Percentiles rank a stretch among this genome's conserved stretches.
Evolutionary conservation across 2,888 invertebrate genomes (phyloP).

Genomic region (Odiellus spinosus): DNA sequence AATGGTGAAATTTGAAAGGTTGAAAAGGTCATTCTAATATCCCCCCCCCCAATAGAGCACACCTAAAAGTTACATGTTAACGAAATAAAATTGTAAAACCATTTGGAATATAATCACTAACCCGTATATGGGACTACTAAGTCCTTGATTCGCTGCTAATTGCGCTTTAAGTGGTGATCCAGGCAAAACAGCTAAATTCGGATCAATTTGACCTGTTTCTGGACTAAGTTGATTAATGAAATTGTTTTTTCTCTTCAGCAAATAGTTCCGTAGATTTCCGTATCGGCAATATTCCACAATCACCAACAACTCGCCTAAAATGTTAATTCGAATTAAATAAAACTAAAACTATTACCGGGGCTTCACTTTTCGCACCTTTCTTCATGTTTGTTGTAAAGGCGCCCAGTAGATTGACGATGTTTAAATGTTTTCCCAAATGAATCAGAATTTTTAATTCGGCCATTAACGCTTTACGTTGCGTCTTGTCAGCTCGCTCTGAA

Average conservation of each 20-base stretch:
- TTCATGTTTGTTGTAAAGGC: conserved; percentile 80
- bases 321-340: too few species aligned
- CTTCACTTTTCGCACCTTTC: conserved; percentile 69
- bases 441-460: conserved; percentile 92
- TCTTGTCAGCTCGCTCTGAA: conserved; percentile 54
- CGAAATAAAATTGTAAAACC: too few species aligned
- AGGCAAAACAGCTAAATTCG: conserved; percentile 17
- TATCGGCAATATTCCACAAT: conserved; percentile 88
- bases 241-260: conserved; percentile 58
- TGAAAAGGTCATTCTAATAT: not conserved
- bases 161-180: conserved; percentile 6
- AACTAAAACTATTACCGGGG: too few species aligned
- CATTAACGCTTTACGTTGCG: conserved; percentile 68
- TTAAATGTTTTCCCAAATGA: conserved; percentile 81
- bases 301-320: conserved; percentile 62
- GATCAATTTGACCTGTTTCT: conserved; percentile 35
- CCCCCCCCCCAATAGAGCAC: too few species aligned
- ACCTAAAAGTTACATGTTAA: too few species aligned
- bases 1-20: conserved; percentile 26
- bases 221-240: conserved; percentile 56
- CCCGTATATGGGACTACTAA: conserved; percentile 15
- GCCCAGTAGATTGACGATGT: conserved; percentile 85
- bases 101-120: conserved; percentile 5
- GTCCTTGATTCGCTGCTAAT: conserved; percentile 6
- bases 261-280: conserved; percentile 77